These are phyloP conservation scores for Sula dactylatra DNA, from an alignment of 2,113 vertebrate species.

Conservation along the genomic window DNA sequence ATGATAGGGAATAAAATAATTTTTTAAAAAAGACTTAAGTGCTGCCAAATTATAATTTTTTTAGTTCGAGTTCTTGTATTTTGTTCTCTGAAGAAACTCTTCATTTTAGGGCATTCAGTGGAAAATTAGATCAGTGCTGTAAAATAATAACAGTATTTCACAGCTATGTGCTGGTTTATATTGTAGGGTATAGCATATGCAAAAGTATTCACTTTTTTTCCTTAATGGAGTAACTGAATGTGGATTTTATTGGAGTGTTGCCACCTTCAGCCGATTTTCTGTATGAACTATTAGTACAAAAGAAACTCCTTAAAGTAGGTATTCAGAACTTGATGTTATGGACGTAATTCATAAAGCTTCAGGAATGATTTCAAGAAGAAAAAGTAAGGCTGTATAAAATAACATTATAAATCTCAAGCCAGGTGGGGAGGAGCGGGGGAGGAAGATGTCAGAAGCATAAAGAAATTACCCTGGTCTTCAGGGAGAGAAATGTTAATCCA, in stretches of 20 bases:
- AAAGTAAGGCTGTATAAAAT: constrained; percentile 47
- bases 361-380: constrained; percentile 32
- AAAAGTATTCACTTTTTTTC: not conserved
- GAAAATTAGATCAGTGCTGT: constrained; percentile 50
- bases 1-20: constrained; percentile 13
- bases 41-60: constrained; percentile 51
- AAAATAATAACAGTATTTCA: constrained; percentile 59
- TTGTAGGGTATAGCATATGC: not conserved
- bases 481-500: constrained; percentile 49
- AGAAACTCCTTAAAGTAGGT: constrained; percentile 43
- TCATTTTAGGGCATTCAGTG: constrained; percentile 42
- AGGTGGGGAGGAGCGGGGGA: not conserved
- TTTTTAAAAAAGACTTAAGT: not conserved
- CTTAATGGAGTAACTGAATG: not conserved
- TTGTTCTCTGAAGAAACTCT: constrained; percentile 36
- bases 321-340: not conserved
- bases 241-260: constrained; percentile 5
- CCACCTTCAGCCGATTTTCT: not conserved
- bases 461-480: constrained; percentile 38
- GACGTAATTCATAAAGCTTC: constrained; percentile 10
- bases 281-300: not conserved
- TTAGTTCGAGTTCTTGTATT: constrained; percentile 13
- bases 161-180: not conserved
- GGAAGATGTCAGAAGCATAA: constrained; percentile 45
- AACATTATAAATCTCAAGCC: constrained; percentile 35